phyloP scores from a whole-genome alignment of 2,113 vertebrate genomes.

The human (Homo sapiens) region DNA sequence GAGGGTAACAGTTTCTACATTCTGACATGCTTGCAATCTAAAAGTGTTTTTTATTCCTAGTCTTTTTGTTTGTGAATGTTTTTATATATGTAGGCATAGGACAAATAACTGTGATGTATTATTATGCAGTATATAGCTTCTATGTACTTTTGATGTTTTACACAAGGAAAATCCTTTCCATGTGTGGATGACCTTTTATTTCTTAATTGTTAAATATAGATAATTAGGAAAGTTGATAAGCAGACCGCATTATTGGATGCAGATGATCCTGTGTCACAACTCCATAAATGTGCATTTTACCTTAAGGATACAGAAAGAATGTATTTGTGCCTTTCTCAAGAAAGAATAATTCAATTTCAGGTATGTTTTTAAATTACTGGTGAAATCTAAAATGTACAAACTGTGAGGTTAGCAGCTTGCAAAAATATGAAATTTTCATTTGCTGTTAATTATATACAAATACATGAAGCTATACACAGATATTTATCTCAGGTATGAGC shows the following conservation, averaged over 20 bases:
- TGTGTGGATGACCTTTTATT: constrained; percentile 15
- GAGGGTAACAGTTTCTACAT: neutral
- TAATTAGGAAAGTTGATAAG: constrained; percentile 99
- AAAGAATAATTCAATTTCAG: constrained; percentile 99
- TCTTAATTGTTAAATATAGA: constrained; percentile 83
- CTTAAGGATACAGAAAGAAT: constrained; percentile 99
- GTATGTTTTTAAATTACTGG: constrained; percentile 83
- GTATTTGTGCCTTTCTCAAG: constrained; percentile 99
- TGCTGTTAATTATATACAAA: neutral
- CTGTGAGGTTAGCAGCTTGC: neutral
- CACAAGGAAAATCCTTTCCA: neutral
- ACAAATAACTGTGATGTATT: neutral
- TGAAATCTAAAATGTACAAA: neutral
- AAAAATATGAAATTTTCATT: neutral
- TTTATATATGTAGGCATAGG: neutral
- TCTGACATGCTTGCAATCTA: neutral
- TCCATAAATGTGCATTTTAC: constrained; percentile 99
- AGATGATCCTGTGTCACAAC: constrained; percentile 98
- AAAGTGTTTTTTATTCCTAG: neutral
- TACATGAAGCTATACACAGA: neutral
- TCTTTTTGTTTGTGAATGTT: constrained; percentile 14
- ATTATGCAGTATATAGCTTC: neutral
- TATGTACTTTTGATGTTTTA: neutral
- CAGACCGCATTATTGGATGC: constrained; percentile 98
- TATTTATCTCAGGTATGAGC: neutral